phyloP scores from a whole-genome alignment of 1,140 invertebrate species.

The Olivierus martensii region DNA sequence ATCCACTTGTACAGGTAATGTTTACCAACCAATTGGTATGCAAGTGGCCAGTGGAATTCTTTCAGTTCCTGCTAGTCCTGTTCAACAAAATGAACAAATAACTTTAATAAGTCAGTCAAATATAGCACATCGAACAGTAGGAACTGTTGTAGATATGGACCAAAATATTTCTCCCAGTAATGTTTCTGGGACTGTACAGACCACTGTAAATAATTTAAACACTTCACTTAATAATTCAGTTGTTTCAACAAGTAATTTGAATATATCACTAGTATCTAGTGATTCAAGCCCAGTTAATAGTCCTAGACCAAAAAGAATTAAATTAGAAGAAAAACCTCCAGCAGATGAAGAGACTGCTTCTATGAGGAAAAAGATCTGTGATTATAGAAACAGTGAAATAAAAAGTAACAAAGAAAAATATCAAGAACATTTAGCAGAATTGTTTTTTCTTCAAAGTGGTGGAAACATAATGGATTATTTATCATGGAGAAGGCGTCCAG shows the following conservation, averaged over 20 bases:
- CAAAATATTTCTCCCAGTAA: no score
- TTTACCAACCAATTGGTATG: background rate
- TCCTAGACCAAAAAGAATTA: slow-evolving; percentile 26
- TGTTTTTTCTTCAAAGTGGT: slow-evolving; percentile 67
- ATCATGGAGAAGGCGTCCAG: slow-evolving; percentile 60
- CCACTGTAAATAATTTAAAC: no score
- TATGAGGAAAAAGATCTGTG: slow-evolving; percentile 25
- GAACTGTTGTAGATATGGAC: no score
- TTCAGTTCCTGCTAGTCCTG: background rate
- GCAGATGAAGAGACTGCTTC: slow-evolving; percentile 23
- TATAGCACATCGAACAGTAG: no score
- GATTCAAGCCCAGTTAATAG: background rate
- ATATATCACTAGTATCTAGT: no score
- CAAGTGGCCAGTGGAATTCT: background rate
- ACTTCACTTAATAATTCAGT: no score
- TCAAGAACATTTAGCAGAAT: slow-evolving; percentile 62
- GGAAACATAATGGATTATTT: slow-evolving; percentile 77
- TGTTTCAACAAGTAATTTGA: no score
- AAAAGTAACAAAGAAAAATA: slow-evolving; percentile 37
- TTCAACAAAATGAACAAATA: background rate
- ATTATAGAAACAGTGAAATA: slow-evolving; percentile 24
- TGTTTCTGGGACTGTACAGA: no score
- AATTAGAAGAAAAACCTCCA: slow-evolving; percentile 28
- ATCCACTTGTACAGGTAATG: background rate
- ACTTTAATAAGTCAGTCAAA: no score